A percentile compares a stretch with the other conserved stretches of the same genome.
phyloP scores from a whole-genome alignment of 2,797 vertebrate genomes.

The Chelon auratus region DNA sequence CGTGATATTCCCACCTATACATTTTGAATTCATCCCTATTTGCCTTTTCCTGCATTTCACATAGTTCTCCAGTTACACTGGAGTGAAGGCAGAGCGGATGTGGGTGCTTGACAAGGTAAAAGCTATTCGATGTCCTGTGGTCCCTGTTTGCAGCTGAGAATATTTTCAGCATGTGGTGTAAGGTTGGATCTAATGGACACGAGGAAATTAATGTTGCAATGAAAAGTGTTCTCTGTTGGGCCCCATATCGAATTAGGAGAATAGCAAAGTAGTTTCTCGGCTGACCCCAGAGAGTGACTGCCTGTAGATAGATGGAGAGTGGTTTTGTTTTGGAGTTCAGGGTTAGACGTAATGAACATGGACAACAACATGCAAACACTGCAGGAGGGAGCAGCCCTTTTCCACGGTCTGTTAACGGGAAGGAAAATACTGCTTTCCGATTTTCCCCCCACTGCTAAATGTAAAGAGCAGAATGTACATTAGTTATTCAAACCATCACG shows the following conservation, averaged over 20 bases:
- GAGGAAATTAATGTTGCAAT: conserved; percentile 74
- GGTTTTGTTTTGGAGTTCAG: conserved; percentile 62
- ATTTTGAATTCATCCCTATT: conserved; percentile 54
- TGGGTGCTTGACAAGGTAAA: conserved; percentile 66
- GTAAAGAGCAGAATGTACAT: conserved; percentile 18
- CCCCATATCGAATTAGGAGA: conserved; percentile 67
- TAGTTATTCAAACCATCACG: conserved; percentile 16
- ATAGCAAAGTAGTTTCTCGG: conserved; percentile 56
- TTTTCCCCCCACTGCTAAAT: conserved; percentile 26
- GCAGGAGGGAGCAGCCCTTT: conserved; percentile 60
- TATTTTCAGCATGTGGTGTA: conserved; percentile 59
- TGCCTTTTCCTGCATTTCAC: conserved; percentile 45
- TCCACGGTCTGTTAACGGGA: conserved; percentile 57
- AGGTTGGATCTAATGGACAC: conserved; percentile 71
- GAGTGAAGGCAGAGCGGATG: conserved; percentile 60
- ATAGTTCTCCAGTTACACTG: conserved; percentile 64
- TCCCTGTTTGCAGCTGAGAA: conserved; percentile 45
- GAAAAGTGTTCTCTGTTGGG: conserved; percentile 70
- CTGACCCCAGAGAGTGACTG: conserved; percentile 53
- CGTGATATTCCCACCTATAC: conserved; percentile 23
- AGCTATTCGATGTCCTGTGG: conserved; percentile 56
- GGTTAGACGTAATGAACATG: conserved; percentile 77
- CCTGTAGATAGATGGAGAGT: conserved; percentile 66
- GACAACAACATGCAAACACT: conserved; percentile 76
- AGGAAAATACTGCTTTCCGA: conserved; percentile 51